Base-by-base conservation (phyloP, 2,113 vertebrate genomes). In the Paramormyrops kingsleyae region DNA sequence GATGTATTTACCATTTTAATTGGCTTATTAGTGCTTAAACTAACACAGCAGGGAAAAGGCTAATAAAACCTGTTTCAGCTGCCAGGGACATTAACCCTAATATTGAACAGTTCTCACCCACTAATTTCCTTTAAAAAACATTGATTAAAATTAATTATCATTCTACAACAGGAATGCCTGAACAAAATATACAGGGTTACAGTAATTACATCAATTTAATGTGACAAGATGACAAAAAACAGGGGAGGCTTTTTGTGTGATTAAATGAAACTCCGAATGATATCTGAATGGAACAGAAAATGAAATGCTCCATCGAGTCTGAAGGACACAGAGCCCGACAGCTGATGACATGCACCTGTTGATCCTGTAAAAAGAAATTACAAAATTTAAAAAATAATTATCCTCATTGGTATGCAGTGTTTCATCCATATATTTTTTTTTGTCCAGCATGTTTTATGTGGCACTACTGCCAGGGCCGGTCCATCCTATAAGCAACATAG, bases 1-100 rank as follows among this genome's bases (percentile, higher is more conserved):
- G 27, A 39, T 90, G 62, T 90, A 62, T 66, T 90, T 90, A 90
- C 44, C 83, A 80, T 90, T 90, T 62, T 87, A 90, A 90, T 74
- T 87, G 83, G 89, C 89, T 87, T 77, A 90, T 70, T 90, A 66
- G 31, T 44, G 46, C 66, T 52, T 70, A 88, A 56, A 90, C 31
- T 85, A 59, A 86, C 39, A 87, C 85, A 90, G 42, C 31, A 50
- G 59, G 52, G 53, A 35, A 70, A 47, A 90, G 39, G 89, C 47
- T 66, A 87, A 87, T 27, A 90, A 44, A 87, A 24, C 56, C 52
- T 87, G n/a, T 53, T 87, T 87, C 49, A 31, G 47, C 49, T 52
- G 85, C 47, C 49, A 52, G 49, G 27, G 85, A 52, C 83, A 90
- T 90, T 90, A 49, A 87, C 84, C 62, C 46, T 90, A 87, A 90